phyloP scores from a whole-genome alignment of 2,113 vertebrate species.

The Psophia crepitans region DNA sequence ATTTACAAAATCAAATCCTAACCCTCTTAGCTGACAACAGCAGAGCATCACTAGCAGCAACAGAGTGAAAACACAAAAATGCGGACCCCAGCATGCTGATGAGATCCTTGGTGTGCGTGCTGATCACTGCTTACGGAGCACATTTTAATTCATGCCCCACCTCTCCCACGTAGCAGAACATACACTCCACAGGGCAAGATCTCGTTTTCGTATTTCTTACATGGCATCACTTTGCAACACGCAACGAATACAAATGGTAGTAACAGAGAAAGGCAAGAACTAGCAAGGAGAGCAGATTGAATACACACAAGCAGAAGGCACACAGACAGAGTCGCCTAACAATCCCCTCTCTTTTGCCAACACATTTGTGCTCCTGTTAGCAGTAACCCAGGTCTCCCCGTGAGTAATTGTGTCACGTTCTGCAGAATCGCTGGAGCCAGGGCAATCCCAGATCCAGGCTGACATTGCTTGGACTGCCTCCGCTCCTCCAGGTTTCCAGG shows the following conservation, averaged over 20 bases:
- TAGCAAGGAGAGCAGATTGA: background rate
- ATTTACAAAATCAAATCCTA: background rate
- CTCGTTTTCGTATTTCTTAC: background rate
- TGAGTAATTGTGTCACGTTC: background rate
- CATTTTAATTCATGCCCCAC: background rate
- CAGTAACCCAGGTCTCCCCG: background rate
- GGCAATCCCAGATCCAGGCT: background rate
- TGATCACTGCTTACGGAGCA: background rate
- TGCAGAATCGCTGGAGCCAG: background rate
- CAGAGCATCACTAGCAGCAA: background rate
- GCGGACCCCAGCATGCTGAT: fast-evolving
- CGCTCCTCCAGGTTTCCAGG: background rate
- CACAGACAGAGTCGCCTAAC: background rate
- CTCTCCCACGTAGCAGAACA: background rate
- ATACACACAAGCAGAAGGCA: background rate
- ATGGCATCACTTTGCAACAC: background rate
- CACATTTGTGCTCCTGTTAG: background rate
- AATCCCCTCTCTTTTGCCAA: background rate
- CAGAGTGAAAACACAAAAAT: background rate
- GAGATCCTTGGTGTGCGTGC: background rate
- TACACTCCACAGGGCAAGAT: background rate
- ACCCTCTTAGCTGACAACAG: background rate
- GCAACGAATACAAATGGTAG: background rate
- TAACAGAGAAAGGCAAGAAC: background rate
- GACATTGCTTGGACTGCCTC: background rate